Conservation (phyloP, 2,797 vertebrate genomes). For the Syndactyla subalaris region DNA sequence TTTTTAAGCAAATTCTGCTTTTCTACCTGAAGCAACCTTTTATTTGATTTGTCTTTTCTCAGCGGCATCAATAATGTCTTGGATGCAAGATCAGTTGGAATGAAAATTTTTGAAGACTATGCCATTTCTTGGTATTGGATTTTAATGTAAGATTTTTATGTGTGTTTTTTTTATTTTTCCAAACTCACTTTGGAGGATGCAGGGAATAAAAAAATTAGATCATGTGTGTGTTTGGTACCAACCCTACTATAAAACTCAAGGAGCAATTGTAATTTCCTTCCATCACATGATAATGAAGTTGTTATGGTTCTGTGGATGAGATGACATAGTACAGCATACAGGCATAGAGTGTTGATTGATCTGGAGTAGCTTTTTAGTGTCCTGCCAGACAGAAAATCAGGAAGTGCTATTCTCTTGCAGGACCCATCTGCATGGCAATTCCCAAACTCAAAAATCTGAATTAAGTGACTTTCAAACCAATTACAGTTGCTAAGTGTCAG, state of each 20-base stretch:
- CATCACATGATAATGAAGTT: background rate
- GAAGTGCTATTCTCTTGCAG: background rate
- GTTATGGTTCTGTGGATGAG: background rate
- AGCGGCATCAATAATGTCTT: slow-evolving; percentile 88
- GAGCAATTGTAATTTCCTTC: background rate
- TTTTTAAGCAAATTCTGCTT: background rate
- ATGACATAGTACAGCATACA: background rate
- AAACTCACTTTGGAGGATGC: background rate
- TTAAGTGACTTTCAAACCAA: background rate
- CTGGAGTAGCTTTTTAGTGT: background rate
- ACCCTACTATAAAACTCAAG: background rate
- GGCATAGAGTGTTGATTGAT: background rate
- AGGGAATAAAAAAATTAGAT: background rate
- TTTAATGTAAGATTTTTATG: slow-evolving; percentile 85
- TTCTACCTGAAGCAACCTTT: slow-evolving; percentile 17
- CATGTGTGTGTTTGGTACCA: background rate
- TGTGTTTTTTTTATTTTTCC: background rate
- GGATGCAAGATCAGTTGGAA: slow-evolving; percentile 87
- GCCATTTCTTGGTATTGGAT: slow-evolving; percentile 96
- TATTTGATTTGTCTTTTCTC: slow-evolving; percentile 56
- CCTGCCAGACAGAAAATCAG: background rate
- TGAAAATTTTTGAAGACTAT: slow-evolving; percentile 96
- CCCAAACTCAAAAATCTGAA: background rate
- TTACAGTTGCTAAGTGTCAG: background rate
- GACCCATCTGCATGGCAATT: background rate